Base-by-base conservation (phyloP, 2,113 vertebrate species). In the Hemicordylus capensis region DNA sequence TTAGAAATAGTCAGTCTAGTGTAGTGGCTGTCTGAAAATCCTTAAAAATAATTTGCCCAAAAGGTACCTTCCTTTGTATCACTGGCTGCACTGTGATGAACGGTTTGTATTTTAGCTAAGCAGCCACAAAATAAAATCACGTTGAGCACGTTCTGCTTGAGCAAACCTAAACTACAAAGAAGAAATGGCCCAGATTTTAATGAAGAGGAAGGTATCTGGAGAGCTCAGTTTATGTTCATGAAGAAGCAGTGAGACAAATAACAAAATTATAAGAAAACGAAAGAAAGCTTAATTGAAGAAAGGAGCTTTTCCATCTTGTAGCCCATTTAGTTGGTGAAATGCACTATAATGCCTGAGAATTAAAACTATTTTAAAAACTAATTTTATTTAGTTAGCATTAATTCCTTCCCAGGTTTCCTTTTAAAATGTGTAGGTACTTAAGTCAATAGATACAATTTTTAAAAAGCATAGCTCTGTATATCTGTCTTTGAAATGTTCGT, bases 361-460 rank as follows among this genome's bases (percentile, higher is more conserved):
- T 75, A 2, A n/a, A 72, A 46, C 2, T 56, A 81, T 82, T 93
- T 89, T 19, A 76, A 66, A 90, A 94, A 88, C 87, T 90, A 70
- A 87, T 86, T 90, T 86, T 86, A 83, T 80, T 87, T 0, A n/a
- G 75, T 85, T 46, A 76, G 85, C 87, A 86, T 90, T 87, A 48
- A 58, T 90, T 87, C 79, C 80, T 61, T 73, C 72, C 24, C 26
- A 79, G 81, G 19, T 82, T 51, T 79, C 12, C 14, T 78, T 61
- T 46, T 46, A 90, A 67, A 81, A 67, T 78, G 83, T 86, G 83
- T 85, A 51, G 11, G 63, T 26, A 67, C 19, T 80, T 51, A 80
- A 48, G 85, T 83, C 85, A 22, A 59, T 88, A 87, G 10, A 64
- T 42, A 42, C 39, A 64, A 87, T 44, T 93, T 88, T 46, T 86